These are phyloP conservation scores for Pluvianellus socialis DNA, from an alignment of 2,113 vertebrate genomes.

Conservation along the genomic window DNA sequence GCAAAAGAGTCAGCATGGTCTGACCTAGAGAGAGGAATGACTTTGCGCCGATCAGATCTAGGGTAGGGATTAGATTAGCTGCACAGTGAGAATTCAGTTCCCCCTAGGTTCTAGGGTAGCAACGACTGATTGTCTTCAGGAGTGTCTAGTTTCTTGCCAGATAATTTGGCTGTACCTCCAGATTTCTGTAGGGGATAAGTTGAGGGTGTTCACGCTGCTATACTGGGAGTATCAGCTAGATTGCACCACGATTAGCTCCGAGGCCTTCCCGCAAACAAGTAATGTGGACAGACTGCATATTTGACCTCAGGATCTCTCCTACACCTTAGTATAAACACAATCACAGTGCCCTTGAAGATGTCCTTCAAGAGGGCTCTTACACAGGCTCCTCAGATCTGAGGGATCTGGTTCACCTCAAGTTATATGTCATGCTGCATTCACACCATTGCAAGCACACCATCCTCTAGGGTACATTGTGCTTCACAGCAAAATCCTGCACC, in stretches of 20 bases:
- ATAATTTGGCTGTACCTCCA: slow-evolving; percentile 18
- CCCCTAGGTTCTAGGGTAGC: background rate
- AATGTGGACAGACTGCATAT: slow-evolving; percentile 53
- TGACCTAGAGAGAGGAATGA: slow-evolving; percentile 4
- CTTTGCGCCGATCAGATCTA: background rate
- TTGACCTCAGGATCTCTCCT: slow-evolving; percentile 51
- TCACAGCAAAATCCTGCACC: background rate
- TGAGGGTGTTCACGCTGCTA: background rate
- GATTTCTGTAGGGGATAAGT: slow-evolving; percentile 33
- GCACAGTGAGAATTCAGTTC: background rate
- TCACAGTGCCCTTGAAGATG: slow-evolving; percentile 13
- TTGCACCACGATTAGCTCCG: slow-evolving; percentile 23
- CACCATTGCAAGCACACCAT: background rate
- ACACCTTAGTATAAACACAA: slow-evolving; percentile 8
- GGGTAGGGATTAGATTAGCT: background rate
- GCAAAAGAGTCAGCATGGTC: background rate
- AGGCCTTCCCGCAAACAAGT: slow-evolving; percentile 26
- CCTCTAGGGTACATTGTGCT: background rate
- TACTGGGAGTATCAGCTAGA: slow-evolving; percentile 35
- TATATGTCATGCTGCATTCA: accelerated
- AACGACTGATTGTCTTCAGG: background rate
- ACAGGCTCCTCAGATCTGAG: background rate
- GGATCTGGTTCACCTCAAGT: background rate
- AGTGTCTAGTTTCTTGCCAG: slow-evolving; percentile 30
- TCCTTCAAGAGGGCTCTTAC: slow-evolving; percentile 28